Evolutionary conservation across 2,113 vertebrate genomes (phyloP).

Genomic region (Danio rerio): GRCz12tu NC_133181.1:31265001-31265500

Average conservation of each 20-base stretch:
- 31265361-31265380: not conserved
- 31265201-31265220: conserved; percentile 74
- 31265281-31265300: conserved; percentile 49
- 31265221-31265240: conserved; percentile 72
- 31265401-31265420: not conserved
- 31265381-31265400: not conserved
- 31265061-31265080: not conserved
- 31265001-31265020: no score
- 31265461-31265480: not conserved
- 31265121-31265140: conserved; percentile 77
- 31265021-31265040: no score
- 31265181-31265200: conserved; percentile 78
- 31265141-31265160: conserved; percentile 76
- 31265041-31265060: not conserved
- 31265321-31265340: not conserved
- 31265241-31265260: conserved; percentile 78
- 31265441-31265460: no score
- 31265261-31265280: conserved; percentile 79
- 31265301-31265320: not conserved
- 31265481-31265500: not conserved
- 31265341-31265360: not conserved
- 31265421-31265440: not conserved
- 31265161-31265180: conserved; percentile 86
- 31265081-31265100: conserved; percentile 61
- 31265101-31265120: conserved; percentile 89